Evolutionary conservation across 1,140 invertebrate species (phyloP), one percentile per base, ranked within the genome.

Genomic region (Drosophila tani): DNA sequence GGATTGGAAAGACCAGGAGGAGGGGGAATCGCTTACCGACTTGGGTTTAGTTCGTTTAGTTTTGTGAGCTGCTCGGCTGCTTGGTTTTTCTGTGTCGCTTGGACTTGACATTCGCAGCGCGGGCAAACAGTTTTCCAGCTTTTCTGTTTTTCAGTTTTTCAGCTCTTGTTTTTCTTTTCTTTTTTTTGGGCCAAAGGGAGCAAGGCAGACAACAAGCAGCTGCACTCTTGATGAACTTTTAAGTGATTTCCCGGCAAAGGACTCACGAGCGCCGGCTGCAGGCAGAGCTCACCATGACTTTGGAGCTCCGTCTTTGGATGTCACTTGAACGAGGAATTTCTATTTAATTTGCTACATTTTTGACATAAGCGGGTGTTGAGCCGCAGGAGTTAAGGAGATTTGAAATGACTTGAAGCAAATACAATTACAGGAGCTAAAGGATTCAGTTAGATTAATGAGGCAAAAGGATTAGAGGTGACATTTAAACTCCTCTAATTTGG

Each of bases 221-320:
- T 85, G 74, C 78, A 84, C 50, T 79, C 79, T 73, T 85, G 69
- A 78, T 79, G 75, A 86, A 86, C 75, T 86, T 86, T 86, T 82
- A 86, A 86, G 79, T 86, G 82, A 86, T 86, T 86, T 71, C 58
- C 77, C 78, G 50, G 56, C 56, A 38, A 60, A 75, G 56, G 74
- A 68, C 74, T 58, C 49, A 51, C 62, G 35, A 45, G n/a, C 21
- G 47, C 60, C 79, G 68, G 60, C 56, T 66, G 49, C 55, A 60
- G 45, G 49, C 60, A 38, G 32, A 17, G 38, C 51, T 58, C 24
- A 35, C 8, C 53, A 15, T 53, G 41, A 43, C 46, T 32, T 53
- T 38, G 17, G 43, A 24, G 21, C 21, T 21, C 0, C 21, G 3
- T 24, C 3, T 24, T 24, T 29, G 46, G 19, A 29, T 65, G 67